Evolutionary conservation across 2,113 vertebrate genomes (phyloP), one percentile per base, ranked within the genome.

Genomic region (Callospermophilus lateralis): DNA sequence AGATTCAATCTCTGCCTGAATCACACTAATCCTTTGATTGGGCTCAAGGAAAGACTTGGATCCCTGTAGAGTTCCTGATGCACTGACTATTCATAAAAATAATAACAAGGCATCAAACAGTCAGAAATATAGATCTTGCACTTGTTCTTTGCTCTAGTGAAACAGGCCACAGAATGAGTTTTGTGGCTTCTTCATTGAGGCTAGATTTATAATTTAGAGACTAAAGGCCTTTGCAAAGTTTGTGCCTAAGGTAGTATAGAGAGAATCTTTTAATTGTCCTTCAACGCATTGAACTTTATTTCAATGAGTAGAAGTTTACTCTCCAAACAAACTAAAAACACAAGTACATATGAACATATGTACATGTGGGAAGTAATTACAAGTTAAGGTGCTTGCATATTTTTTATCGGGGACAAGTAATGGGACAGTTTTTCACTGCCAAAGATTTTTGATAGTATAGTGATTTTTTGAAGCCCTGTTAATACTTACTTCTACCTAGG

Each of bases 21-120:
- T 99, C 98, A 98, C 97, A 96, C 98, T 99, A 99, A 99, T 99
- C 98, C 98, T 98, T 98, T 99, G 99, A 99, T 99, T 99, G 98
- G 98, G 98, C 97, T 93, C 94, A 96, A 97, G 98, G 98, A 98
- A 98, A 98, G 85, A 93, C 97, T 97, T 96, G 2, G 96, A 98
- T 98, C 85, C 98, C 98, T 97, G 97, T 97, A 95, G 98, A 90
- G 97, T 93, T 98, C 97, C 97, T 95, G 97, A 98, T 97, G 89
- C 92, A 98, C 77, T 72, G 83, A 98, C 97, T 97, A 97, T 98
- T 98, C 97, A 84, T 98, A 99, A 98, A 97, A 97, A 97, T 98
- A 97, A 98, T 98, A 98, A 98, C 94, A 95, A 98, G 97, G 90
- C 87, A 87, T 98, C 96, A 96, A 96, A 76, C 81, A 95, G 94